Evolutionary conservation across 2,797 vertebrate species (phyloP).

Genomic region (Poeciliopsis infans): DNA sequence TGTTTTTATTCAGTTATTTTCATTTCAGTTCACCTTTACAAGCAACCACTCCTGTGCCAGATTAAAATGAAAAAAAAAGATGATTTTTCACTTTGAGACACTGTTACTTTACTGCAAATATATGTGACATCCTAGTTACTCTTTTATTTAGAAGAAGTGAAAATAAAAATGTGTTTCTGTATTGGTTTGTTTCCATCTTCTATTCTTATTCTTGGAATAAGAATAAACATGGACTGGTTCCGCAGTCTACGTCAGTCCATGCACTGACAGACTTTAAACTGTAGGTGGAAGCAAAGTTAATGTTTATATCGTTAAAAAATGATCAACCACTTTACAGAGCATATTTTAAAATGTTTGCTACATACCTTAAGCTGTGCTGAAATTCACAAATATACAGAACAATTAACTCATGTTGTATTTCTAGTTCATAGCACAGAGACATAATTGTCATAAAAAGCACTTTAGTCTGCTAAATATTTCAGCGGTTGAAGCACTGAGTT

Average conservation of each 20-base stretch:
- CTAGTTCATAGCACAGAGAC: background rate
- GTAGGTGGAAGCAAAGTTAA: conserved; percentile 65
- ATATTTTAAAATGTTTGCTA: background rate
- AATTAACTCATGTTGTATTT: background rate
- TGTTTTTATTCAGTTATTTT: background rate
- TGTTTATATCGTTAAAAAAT: background rate
- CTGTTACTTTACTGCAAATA: background rate
- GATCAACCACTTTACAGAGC: background rate
- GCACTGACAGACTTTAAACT: conserved; percentile 41
- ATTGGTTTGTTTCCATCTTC: background rate
- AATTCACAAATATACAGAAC: background rate
- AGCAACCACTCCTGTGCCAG: background rate
- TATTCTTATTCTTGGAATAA: no score
- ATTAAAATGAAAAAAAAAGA: background rate
- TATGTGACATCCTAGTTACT: background rate
- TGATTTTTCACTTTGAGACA: background rate
- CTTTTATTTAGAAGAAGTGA: background rate
- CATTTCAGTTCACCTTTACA: background rate
- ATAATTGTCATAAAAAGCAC: background rate
- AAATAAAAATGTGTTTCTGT: background rate
- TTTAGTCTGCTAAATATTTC: background rate
- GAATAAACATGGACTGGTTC: no score
- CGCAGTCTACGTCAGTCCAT: background rate
- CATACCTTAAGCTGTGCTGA: background rate
- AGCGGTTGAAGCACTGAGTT: background rate